Evolutionary conservation across 1,140 invertebrate genomes (phyloP), one percentile per base, ranked within the genome.

Genomic region (Trichomalopsis sarcophagae): DNA sequence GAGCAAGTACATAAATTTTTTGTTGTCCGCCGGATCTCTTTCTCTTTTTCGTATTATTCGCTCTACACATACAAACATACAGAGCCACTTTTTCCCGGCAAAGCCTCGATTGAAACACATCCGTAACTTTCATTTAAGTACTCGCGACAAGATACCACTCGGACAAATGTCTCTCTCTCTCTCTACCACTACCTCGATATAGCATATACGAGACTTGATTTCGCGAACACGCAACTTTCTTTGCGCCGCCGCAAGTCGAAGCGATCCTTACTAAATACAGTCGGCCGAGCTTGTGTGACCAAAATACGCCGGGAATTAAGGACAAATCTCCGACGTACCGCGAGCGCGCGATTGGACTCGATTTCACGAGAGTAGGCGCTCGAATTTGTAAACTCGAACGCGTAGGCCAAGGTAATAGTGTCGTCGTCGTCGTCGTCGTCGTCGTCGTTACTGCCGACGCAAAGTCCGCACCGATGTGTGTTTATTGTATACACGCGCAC

Each of bases 101-200:
- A 23, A 21, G 47, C 30, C 71, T 36, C 11, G 71, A 74, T 75
- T 23, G 27, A 44, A 75, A 36, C 50, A 75, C 71, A 82, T 75
- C 81, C 71, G 81, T 75, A 36, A 84, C 82, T 84, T 84, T 84
- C 82, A 73, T 84, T 84, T 50, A 75, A 36, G 80, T 82, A 74
- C 6, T 23, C 68, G 23, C 27, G n/a, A 21, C 27, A 74, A 77
- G 44, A 77, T 47, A 77, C 44, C 75, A 2, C 75, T 50, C 21
- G 33, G 36, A 44, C 73, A 75, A 75, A 75, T 75, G 73, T 75
- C 36, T 44, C 69, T 71, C 69, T 30, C 27, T 33, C 4, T 33
- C 27, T 27, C 27, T 27, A 27, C 27, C 27, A 27, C 27, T 27
- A 27, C 27, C 27, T 27, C 27, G 27, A 21, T 71, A 30, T 74